Percentiles rank a stretch among this genome's conserved stretches.
phyloP scores from a whole-genome alignment of 2,113 vertebrate species.

The Callocephalon fimbriatum region DNA sequence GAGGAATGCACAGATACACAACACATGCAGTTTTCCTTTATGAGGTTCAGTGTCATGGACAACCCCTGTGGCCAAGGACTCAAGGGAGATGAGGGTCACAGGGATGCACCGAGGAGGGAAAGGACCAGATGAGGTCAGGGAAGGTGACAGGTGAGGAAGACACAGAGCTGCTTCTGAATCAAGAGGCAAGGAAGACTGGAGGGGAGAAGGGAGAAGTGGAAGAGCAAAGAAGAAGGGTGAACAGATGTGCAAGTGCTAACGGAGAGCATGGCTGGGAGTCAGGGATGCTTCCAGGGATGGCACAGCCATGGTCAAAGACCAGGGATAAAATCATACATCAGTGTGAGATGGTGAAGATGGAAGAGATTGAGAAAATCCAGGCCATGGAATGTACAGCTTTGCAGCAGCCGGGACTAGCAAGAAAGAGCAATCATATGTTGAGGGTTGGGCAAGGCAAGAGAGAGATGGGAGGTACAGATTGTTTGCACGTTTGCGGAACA shows the following conservation, averaged over 20 bases:
- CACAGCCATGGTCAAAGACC: not conserved
- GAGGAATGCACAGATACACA: too few relatives aligned
- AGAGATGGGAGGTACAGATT: not conserved
- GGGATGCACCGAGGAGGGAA: not conserved
- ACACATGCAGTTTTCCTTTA: too few relatives aligned
- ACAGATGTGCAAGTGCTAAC: fast-evolving
- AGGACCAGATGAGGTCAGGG: not conserved
- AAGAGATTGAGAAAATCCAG: not conserved
- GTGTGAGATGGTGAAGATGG: fast-evolving
- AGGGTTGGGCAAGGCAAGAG: conserved; percentile 8
- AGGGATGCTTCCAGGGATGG: not conserved
- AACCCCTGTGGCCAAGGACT: not conserved
- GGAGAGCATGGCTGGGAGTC: not conserved
- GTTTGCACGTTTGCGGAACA: not conserved
- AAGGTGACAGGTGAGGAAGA: not conserved
- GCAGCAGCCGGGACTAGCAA: not conserved
- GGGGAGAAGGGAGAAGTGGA: not conserved
- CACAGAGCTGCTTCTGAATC: not conserved
- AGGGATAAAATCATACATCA: not conserved
- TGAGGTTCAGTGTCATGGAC: fast-evolving
- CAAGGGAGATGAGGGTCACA: fast-evolving
- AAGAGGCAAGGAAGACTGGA: not conserved
- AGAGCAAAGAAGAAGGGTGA: not conserved
- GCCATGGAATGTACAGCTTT: not conserved
- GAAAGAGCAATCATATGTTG: not conserved